Base-by-base conservation (phyloP, 92 coral and sea anemone genomes). In the Paramuricea clavata region DNA sequence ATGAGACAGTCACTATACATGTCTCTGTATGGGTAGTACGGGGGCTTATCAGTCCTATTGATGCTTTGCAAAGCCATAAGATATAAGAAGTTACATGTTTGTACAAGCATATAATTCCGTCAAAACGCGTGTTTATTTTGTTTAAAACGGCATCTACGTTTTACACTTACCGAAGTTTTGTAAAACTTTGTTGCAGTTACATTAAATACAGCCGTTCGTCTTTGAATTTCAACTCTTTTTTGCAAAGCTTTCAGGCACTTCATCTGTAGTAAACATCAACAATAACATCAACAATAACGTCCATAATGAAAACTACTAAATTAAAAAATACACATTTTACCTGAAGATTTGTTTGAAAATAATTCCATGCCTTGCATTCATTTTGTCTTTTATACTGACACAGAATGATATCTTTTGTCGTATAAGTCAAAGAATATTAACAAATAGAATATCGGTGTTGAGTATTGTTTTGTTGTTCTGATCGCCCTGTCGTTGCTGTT, bases 261-360 rank as follows among this genome's bases (percentile, higher is more conserved):
- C 44, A 19, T 50, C 82, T 76, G 13, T 8, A 44, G 5, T 13
- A 41, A 32, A 50, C 21, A 76, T 19, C 22, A 74, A 49, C 42
- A 49, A n/a, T n/a, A n/a, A n/a, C n/a, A n/a, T n/a, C n/a, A n/a
- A n/a, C n/a, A n/a, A n/a, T n/a, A n/a, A n/a, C n/a, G n/a, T n/a
- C n/a, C n/a, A n/a, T n/a, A n/a, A n/a, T n/a, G n/a, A n/a, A 21
- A 69, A 69, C 22, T 39, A 28, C 3, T 69, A 6, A 69, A 12
- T 17, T 0, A 8, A 44, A 39, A 3, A 8, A 26, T 36, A 7
- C 3, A n/a, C 12, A 17, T 34, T 57, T 76, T 81, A 88, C 91
- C 54, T 88, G 81, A 31, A 88, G 78, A 7, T 57, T 39, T 19
- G n/a, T 35, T 71, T 79, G 25, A 88, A 39, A 88, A 43, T 88